Evolutionary conservation across 2,888 invertebrate genomes (phyloP).

Genomic region (Drosophila subquinaria): DNA sequence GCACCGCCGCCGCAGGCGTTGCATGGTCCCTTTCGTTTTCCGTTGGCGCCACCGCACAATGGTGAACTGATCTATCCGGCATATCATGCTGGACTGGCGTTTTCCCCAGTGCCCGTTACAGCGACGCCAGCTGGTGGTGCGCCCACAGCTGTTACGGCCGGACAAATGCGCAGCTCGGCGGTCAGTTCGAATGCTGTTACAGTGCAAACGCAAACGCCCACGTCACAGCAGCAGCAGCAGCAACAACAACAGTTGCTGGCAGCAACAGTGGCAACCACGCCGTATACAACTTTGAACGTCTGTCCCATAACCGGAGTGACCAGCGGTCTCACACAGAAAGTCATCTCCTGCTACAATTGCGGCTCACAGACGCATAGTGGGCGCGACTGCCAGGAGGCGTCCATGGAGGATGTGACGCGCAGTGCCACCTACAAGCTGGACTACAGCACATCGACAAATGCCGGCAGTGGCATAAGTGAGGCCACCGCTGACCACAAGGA

Average conservation of each 20-base stretch:
- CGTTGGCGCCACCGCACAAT: conserved; percentile 86
- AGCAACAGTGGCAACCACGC: conserved; percentile 84
- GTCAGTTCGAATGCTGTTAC: conserved; percentile 67
- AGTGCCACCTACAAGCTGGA: conserved; percentile 90
- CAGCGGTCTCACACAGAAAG: conserved; percentile 64
- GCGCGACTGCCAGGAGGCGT: conserved; percentile 94
- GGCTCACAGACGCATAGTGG: conserved; percentile 94
- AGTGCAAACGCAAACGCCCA: conserved; percentile 76
- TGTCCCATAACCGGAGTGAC: conserved; percentile 69
- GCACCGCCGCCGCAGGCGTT: conserved; percentile 75
- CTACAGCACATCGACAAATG: conserved; percentile 83
- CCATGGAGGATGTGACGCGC: conserved; percentile 96
- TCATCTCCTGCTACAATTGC: conserved; percentile 94
- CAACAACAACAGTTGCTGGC: conserved; percentile 80
- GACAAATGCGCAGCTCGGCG: conserved; percentile 65
- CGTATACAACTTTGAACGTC: conserved; percentile 77
- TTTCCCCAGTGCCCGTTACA: conserved; percentile 73
- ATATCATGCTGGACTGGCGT: conserved; percentile 79
- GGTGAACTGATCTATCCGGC: conserved; percentile 87
- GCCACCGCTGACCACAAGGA: conserved; percentile 53
- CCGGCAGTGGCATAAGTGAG: conserved; percentile 35
- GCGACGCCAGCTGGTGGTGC: conserved; percentile 56
- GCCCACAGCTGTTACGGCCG: conserved; percentile 71
- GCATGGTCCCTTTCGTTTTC: conserved; percentile 82
- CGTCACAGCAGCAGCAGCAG: conserved; percentile 55